A percentile compares a stretch with the other conserved stretches of the same genome.
phyloP scores from a whole-genome alignment of 2,888 invertebrate genomes.

The Coronaproctus castanopsis region DNA sequence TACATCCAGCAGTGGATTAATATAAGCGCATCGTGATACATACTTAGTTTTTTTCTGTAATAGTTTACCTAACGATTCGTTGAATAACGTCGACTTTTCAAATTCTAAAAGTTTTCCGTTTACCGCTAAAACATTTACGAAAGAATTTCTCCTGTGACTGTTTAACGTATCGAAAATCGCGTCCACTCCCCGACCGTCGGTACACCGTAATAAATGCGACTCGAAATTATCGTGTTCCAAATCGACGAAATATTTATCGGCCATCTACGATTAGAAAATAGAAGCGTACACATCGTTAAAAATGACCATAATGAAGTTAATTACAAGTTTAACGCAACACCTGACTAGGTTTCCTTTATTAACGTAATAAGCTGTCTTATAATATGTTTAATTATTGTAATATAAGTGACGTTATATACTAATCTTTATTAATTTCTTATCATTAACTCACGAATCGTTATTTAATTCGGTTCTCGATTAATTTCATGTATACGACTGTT shows the following conservation, averaged over 20 bases:
- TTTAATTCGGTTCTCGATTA: too few species aligned
- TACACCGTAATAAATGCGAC: slow-evolving; percentile 61
- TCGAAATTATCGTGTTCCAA: slow-evolving; percentile 82
- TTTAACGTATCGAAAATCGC: slow-evolving; percentile 87
- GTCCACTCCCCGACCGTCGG: slow-evolving; percentile 79
- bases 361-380: too few species aligned
- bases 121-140: slow-evolving; percentile 10
- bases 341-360: not conserved
- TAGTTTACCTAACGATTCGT: slow-evolving; percentile 11
- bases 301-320: not conserved
- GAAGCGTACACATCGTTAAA: too few species aligned
- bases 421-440: too few species aligned
- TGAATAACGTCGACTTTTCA: slow-evolving; percentile 9
- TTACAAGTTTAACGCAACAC: not conserved
- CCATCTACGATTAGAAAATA: slow-evolving; percentile 36
- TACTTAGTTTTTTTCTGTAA: too few species aligned
- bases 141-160: slow-evolving; percentile 10
- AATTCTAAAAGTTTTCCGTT: slow-evolving; percentile 14
- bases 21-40: too few species aligned
- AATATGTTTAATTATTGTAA: too few species aligned
- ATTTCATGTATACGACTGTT: too few species aligned
- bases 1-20: too few species aligned
- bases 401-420: too few species aligned
- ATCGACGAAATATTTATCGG: slow-evolving; percentile 64
- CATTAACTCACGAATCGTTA: too few species aligned